A percentile compares a stretch with the other conserved stretches of the same genome.
Evolutionary conservation across 2,113 vertebrate genomes (phyloP).

Genomic region (Gobio gobio): DNA sequence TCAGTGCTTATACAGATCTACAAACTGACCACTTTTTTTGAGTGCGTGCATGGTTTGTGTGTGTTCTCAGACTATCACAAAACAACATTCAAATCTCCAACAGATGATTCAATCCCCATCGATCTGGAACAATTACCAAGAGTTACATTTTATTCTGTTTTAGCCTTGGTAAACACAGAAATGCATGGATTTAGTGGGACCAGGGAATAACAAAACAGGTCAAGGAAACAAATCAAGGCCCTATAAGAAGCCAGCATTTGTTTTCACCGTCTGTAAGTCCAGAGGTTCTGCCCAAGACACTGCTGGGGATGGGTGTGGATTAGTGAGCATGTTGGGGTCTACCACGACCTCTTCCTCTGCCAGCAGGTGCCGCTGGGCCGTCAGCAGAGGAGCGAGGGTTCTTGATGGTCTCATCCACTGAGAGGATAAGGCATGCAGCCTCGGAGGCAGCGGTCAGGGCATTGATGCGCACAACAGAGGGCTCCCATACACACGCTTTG

Average conservation of each 20-base stretch:
- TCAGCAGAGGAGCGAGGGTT: constrained; percentile 87
- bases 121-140: constrained; percentile 26
- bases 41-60: not conserved
- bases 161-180: constrained; percentile 10
- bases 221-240: constrained; percentile 1
- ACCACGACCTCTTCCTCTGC: constrained; percentile 79
- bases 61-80: constrained; percentile 40
- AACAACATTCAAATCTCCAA: constrained; percentile 47
- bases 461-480: constrained; percentile 89
- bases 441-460: constrained; percentile 92
- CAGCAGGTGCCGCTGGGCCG: constrained; percentile 61
- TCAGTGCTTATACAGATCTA: constrained; percentile 70
- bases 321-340: constrained; percentile 82
- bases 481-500: constrained; percentile 90
- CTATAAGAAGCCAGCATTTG: not conserved
- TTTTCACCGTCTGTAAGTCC: constrained; percentile 39
- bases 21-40: constrained; percentile 23
- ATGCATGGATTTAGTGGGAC: constrained; percentile 1
- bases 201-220: constrained; percentile 15
- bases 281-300: constrained; percentile 44
- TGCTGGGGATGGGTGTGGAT: constrained; percentile 31
- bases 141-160: constrained; percentile 3
- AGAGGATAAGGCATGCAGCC: constrained; percentile 94
- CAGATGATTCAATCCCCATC: constrained; percentile 5
- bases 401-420: constrained; percentile 95